A percentile compares a stretch with the other conserved stretches of the same genome.
Conservation (phyloP, 2,797 vertebrate species). For the Gambelia wislizenii region DNA sequence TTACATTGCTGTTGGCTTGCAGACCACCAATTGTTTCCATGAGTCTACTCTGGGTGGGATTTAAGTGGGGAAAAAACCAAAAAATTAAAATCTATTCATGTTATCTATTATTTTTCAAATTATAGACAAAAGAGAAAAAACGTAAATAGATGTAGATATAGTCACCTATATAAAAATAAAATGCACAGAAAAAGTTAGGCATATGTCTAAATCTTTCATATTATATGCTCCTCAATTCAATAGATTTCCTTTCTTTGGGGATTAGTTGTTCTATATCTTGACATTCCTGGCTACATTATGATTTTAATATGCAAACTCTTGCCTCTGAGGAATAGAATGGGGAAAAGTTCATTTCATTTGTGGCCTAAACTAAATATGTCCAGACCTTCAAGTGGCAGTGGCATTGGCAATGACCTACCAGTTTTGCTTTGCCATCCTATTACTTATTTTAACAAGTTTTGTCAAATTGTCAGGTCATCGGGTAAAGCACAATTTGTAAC, state of each 20-base stretch:
- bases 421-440: not conserved
- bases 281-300: not conserved
- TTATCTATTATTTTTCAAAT: not conserved
- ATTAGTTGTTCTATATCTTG: not conserved
- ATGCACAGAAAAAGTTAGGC: too few relatives aligned
- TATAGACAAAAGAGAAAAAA: not conserved
- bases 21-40: too few relatives aligned
- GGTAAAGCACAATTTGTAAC: not conserved
- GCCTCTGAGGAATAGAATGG: not conserved
- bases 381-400: not conserved
- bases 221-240: not conserved
- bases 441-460: conserved; percentile 10
- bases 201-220: not conserved
- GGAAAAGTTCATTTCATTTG: conserved; percentile 8
- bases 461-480: not conserved
- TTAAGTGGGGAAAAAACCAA: not conserved
- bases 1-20: too few relatives aligned
- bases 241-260: not conserved
- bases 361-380: conserved; percentile 4
- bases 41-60: too few relatives aligned
- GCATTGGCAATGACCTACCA: not conserved
- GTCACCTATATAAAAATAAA: not conserved
- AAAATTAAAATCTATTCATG: not conserved
- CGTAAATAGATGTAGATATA: not conserved
- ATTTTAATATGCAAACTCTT: conserved; percentile 1